phyloP scores from a whole-genome alignment of 2,797 vertebrate species.

The Neopelma chrysocephalum region DNA sequence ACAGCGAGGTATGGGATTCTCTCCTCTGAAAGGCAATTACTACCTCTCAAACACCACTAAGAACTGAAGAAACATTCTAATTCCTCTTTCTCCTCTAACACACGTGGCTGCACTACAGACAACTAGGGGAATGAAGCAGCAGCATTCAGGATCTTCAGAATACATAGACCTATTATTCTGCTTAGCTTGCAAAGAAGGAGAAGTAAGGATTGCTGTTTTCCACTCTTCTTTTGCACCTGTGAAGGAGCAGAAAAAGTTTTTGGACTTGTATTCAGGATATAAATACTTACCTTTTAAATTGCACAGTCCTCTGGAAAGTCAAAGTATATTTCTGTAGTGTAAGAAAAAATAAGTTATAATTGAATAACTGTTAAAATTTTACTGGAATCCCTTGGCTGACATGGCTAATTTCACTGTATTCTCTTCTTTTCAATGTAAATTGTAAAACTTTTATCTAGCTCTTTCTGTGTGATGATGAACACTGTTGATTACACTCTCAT shows the following conservation, averaged over 20 bases:
- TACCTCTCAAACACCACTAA: not conserved
- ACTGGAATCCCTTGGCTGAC: not conserved
- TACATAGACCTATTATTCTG: not conserved
- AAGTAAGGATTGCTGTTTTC: not conserved
- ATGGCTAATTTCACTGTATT: not conserved
- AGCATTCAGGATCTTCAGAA: not conserved
- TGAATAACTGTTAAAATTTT: not conserved
- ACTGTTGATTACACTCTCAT: not conserved
- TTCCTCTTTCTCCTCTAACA: not conserved
- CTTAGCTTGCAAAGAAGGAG: not conserved
- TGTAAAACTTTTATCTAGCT: not conserved
- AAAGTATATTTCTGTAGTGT: not conserved
- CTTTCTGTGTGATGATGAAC: not conserved
- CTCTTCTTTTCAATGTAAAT: not conserved
- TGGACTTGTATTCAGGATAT: not conserved
- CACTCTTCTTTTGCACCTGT: not conserved
- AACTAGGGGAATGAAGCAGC: not conserved
- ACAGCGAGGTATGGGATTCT: not conserved
- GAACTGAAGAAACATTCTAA: not conserved
- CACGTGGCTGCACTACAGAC: not conserved
- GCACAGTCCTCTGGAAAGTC: not conserved
- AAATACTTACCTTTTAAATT: not conserved
- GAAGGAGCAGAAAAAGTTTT: not conserved
- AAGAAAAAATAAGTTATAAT: not conserved
- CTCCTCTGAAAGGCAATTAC: not conserved